Conservation (phyloP, 2,797 vertebrate species). For the Myotis daubentonii region DNA sequence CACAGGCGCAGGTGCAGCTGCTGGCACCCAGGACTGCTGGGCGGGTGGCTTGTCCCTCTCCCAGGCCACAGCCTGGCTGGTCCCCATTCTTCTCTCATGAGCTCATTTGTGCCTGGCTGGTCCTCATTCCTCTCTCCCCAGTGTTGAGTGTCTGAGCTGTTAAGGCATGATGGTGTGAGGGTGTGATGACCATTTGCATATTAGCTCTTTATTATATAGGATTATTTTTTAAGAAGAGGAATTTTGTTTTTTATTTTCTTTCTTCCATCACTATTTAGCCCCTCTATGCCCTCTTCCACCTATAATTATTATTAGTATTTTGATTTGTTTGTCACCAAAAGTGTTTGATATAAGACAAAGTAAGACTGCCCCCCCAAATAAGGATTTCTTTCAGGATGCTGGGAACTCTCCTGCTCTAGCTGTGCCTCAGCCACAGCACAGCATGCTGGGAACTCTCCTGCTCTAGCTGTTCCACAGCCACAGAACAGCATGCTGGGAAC, state of each 20-base stretch:
- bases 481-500: background rate
- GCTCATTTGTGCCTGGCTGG: too few relatives aligned
- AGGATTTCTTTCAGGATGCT: background rate
- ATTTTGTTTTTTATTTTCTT: background rate
- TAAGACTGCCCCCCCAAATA: background rate
- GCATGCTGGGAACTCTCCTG: background rate
- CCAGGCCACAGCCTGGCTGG: too few relatives aligned
- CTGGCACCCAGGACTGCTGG: too few relatives aligned
- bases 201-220: too few relatives aligned
- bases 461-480: background rate
- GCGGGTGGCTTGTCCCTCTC: too few relatives aligned
- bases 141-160: too few relatives aligned
- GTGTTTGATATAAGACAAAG: background rate
- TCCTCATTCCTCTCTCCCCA: too few relatives aligned
- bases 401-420: background rate
- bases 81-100: too few relatives aligned
- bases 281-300: background rate
- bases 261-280: background rate
- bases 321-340: background rate
- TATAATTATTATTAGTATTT: background rate
- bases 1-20: too few relatives aligned
- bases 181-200: too few relatives aligned
- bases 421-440: too few relatives aligned
- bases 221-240: background rate
- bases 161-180: too few relatives aligned